Conservation (phyloP, 2,113 vertebrate genomes). For the Corythoichthys intestinalis region DNA sequence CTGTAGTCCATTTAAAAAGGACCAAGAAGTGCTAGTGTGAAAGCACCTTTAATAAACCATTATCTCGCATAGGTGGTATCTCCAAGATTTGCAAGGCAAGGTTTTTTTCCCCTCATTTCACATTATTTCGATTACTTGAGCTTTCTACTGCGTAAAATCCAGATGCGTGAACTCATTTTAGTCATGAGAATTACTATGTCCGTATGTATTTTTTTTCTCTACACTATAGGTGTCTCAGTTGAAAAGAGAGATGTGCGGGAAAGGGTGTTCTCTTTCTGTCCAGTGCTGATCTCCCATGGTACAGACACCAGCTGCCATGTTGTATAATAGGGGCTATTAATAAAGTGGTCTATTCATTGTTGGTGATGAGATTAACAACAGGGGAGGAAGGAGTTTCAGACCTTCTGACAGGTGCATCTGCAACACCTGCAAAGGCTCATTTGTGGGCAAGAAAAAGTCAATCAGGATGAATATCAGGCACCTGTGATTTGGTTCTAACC, state of each 20-base stretch:
- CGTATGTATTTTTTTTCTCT: conserved; percentile 62
- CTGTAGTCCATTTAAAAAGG: no score
- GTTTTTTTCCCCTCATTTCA: not conserved
- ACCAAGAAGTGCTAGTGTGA: no score
- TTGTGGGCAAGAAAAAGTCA: conserved; percentile 18
- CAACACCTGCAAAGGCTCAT: conserved; percentile 6
- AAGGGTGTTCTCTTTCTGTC: conserved; percentile 67
- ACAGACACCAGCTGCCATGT: conserved; percentile 45
- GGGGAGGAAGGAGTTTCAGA: conserved; percentile 13
- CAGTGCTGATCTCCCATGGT: conserved; percentile 61
- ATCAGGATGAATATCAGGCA: conserved; percentile 34
- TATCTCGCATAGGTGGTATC: not conserved
- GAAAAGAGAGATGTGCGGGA: conserved; percentile 69
- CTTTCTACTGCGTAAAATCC: not conserved
- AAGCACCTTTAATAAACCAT: no score
- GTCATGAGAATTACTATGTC: conserved; percentile 17
- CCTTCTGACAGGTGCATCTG: conserved; percentile 14
- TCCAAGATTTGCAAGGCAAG: not conserved
- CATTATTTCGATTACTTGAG: not conserved
- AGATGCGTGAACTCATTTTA: conserved; percentile 17
- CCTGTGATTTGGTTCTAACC: conserved; percentile 55
- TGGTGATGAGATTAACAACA: conserved; percentile 50
- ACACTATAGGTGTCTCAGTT: conserved; percentile 70
- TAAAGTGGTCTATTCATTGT: conserved; percentile 29
- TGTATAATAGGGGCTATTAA: conserved; percentile 30